Base-by-base conservation (phyloP, 2,797 vertebrate genomes). In the Xerus rutilus region DNA sequence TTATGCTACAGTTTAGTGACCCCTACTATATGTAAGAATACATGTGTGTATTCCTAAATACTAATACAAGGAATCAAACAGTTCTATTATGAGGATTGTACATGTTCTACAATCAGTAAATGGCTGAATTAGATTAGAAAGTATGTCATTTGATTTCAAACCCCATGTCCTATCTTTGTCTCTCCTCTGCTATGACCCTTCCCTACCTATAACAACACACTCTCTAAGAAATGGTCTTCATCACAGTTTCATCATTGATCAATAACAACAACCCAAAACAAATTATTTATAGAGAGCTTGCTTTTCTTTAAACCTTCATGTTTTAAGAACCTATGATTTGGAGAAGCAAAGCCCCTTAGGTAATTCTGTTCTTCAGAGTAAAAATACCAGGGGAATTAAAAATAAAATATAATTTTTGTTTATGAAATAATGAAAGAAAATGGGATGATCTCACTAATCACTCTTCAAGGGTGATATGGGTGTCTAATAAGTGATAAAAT, bases 291-390 rank as follows among this genome's bases (percentile, higher is more conserved):
- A 35, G 14, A 59, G 21, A 32, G 30, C 2, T 35, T 62, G 76
- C 13, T 87, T 85, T 76, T 45, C 10, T 86, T 86, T 20, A 45
- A 45, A 76, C 52, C 2, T 43, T 64, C 23, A 45, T 65, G 73
- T 77, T 83, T 92, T 62, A 91, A 57, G 59, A 74, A 70, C 47
- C 35, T 85, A 18, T 89, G 32, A 93, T 65, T 93, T 65, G 93
- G 25, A 89, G 9, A 81, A 8, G 10, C 23, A 93, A 65, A 74
- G 39, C 5, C 5, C 8, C 13, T 74, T 47, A 57, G 7, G 62
- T 18, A 12, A 23, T 62, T 85, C 23, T 70, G 4, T 77, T 85
- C 8, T 43, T 77, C 54, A 87, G 25, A 92, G n/a, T 76, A 73
- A 78, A 92, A 82, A 20, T 74, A 1, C n/a, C 57, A 28, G 32